Evolutionary conservation across 2,797 vertebrate species (phyloP), one percentile per base, ranked within the genome.

Genomic region (Alfaro cultratus): DNA sequence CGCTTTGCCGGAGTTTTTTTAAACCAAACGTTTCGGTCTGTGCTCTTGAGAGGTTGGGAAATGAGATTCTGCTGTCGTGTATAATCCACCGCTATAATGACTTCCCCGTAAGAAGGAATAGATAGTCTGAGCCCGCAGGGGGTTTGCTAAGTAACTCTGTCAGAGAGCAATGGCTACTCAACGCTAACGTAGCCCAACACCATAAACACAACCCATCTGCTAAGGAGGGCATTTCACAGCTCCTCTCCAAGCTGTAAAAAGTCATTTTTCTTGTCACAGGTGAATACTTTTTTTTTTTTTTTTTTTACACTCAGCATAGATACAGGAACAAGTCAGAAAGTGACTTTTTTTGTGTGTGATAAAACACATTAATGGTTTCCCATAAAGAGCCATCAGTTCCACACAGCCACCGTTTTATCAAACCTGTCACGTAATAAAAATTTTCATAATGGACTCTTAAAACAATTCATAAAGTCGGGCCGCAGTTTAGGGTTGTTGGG

Each of bases 41-140:
- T 4, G 11, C 76, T 87, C 90, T 86, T 83, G 83, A 87, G 90
- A 89, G 88, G 79, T 88, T 89, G 81, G 82, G 86, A 90, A 92
- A 91, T 90, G 86, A 92, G 92, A 92, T 91, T 92, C 80, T 86
- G 86, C 89, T 88, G 91, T 92, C 57, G 23, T 86, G 87, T 92
- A 86, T 93, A 93, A 94, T 93, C 92, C 93, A 91, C 89, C 91
- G 91, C 86, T 86, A 84, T 94, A 93, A 93, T 92, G 92, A 91
- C 91, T 93, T 89, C 55, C 74, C 88, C 87, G 87, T 87, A 87
- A 89, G 31, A 91, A 88, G 64, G 80, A 81, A 85, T 78, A 87
- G 90, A 92, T 89, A 76, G 86, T 86, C 79, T 57, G 80, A 81
- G 80, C 88, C 87, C 84, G 82, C 79, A 26, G 88, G 89, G 26